A percentile compares a stretch with the other conserved stretches of the same genome.
phyloP scores from a whole-genome alignment of 2,888 invertebrate species.

The Pristionchus arcanus region DNA sequence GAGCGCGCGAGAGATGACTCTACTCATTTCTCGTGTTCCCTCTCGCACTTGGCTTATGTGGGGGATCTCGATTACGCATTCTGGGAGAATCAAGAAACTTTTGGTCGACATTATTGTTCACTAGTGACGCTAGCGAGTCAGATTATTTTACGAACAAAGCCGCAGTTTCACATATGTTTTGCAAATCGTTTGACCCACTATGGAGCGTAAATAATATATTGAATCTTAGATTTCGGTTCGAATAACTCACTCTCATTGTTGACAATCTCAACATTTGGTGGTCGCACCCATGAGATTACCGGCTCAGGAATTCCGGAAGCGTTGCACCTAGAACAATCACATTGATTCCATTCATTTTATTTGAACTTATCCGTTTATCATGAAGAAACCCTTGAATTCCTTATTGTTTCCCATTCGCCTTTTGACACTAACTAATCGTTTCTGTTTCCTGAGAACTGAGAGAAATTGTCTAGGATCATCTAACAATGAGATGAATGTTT shows the following conservation, averaged over 20 bases:
- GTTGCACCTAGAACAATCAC: conserved; percentile 77
- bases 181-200: no score
- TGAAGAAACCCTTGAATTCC: no score
- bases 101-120: not conserved
- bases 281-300: conserved; percentile 80
- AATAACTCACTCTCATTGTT: conserved; percentile 71
- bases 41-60: not conserved
- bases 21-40: not conserved
- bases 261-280: conserved; percentile 70
- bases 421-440: not conserved
- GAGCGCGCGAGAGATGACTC: not conserved
- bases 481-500: no score
- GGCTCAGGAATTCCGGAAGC: conserved; percentile 81
- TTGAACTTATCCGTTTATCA: no score
- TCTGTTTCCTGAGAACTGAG: no score
- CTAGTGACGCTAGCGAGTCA: not conserved
- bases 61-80: not conserved
- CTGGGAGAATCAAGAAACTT: conserved; percentile 2
- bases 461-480: no score
- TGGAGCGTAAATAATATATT: no score
- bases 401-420: not conserved
- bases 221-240: no score
- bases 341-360: no score
- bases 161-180: no score
- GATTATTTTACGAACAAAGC: no score